Evolutionary conservation across 2,888 invertebrate species (phyloP).

Genomic region (Chrysolina oricalcia): DNA sequence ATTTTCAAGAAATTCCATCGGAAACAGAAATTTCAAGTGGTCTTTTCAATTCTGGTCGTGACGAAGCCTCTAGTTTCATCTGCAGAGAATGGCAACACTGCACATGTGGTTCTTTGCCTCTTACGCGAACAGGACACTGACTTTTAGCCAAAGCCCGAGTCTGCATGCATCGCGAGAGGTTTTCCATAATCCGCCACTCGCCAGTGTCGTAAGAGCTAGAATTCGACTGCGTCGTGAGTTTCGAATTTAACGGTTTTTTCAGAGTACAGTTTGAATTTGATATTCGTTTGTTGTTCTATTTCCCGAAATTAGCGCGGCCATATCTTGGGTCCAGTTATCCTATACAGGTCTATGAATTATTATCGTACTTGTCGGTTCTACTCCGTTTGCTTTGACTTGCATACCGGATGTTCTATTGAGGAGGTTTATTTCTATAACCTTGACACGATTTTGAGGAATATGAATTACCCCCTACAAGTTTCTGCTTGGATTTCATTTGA

Average conservation of each 20-base stretch:
- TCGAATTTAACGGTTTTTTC: constrained; percentile 6
- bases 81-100: constrained; percentile 2
- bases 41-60: too few relatives aligned
- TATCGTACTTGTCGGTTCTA: not conserved
- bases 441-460: too few relatives aligned
- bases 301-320: not conserved
- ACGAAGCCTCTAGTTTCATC: not conserved
- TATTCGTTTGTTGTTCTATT: not conserved
- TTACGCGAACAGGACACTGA: constrained; percentile 16
- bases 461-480: too few relatives aligned
- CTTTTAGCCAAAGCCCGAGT: constrained; percentile 13
- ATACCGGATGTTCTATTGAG: not conserved
- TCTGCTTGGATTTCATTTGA: too few relatives aligned
- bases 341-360: not conserved
- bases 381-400: not conserved
- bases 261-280: constrained; percentile 16
- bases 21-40: too few relatives aligned
- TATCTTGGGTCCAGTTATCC: too few relatives aligned
- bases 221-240: not conserved
- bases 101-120: constrained; percentile 19
- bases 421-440: too few relatives aligned
- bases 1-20: too few relatives aligned
- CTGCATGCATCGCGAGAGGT: constrained; percentile 7
- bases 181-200: constrained; percentile 13
- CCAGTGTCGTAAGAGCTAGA: constrained; percentile 16